A percentile compares a stretch with the other conserved stretches of the same genome.
Conservation (phyloP, 2,888 invertebrate genomes). For the Rotaria macrura region DNA sequence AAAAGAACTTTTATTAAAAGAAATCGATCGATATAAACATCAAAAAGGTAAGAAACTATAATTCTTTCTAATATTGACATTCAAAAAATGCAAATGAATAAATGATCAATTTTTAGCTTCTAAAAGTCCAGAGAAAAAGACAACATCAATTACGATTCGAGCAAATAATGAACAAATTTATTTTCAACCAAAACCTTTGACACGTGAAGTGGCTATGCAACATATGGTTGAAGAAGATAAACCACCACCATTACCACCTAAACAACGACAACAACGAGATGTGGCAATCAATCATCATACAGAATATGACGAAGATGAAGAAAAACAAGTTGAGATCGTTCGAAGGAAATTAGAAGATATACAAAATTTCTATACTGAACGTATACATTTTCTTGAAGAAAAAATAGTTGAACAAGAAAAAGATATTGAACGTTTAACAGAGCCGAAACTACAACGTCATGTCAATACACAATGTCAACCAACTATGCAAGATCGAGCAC, state of each 20-base stretch:
- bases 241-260: constrained; percentile 25
- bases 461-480: constrained; percentile 20
- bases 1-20: constrained; percentile 4
- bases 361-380: constrained; percentile 22
- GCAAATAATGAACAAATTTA: constrained; percentile 25
- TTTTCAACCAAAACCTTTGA: constrained; percentile 9
- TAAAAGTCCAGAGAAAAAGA: constrained; percentile 22
- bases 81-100: too few relatives aligned
- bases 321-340: constrained; percentile 23
- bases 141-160: constrained; percentile 15
- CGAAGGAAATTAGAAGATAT: constrained; percentile 28
- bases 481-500: background rate
- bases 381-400: constrained; percentile 12
- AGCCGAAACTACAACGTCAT: background rate
- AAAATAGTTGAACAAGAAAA: constrained; percentile 1
- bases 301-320: constrained; percentile 24
- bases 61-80: background rate
- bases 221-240: constrained; percentile 31
- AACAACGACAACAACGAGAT: constrained; percentile 26
- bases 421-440: background rate
- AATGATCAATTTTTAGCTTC: background rate
- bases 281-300: constrained; percentile 32
- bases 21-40: constrained; percentile 16
- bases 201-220: constrained; percentile 30
- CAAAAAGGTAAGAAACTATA: background rate